phyloP scores from a whole-genome alignment of 2,797 vertebrate genomes.

The Onychomys torridus region DNA sequence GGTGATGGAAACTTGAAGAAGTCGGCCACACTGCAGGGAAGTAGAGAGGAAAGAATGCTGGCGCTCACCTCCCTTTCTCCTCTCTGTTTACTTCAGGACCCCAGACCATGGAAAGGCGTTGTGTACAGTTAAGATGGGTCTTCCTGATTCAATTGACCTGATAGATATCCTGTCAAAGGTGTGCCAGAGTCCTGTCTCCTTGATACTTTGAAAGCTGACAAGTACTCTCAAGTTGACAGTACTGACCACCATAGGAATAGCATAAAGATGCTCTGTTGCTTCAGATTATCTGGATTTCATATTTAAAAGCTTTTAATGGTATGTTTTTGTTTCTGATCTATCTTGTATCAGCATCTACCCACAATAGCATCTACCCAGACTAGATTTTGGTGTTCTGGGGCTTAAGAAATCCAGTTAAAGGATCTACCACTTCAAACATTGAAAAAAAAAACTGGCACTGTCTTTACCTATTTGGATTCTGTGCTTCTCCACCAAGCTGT shows the following conservation, averaged over 20 bases:
- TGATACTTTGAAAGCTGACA: background rate
- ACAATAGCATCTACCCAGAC: background rate
- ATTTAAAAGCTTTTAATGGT: background rate
- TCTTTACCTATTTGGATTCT: background rate
- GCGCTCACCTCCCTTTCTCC: rapidly evolving
- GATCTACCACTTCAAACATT: background rate
- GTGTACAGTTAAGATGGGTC: background rate
- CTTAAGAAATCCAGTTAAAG: background rate
- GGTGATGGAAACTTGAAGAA: background rate
- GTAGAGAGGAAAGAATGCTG: background rate
- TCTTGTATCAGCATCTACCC: background rate
- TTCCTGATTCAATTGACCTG: background rate
- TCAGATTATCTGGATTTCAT: background rate
- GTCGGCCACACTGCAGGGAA: background rate
- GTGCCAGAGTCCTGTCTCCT: background rate
- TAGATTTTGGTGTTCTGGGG: background rate
- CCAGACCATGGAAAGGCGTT: background rate
- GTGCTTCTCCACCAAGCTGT: background rate
- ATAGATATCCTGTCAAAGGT: background rate
- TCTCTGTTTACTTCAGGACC: background rate
- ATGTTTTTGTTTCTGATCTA: background rate
- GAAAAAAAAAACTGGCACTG: background rate
- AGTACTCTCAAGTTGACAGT: background rate
- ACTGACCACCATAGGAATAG: background rate
- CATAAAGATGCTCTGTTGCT: background rate